Evolutionary conservation across 2,888 invertebrate genomes (phyloP), one percentile per base, ranked within the genome.

Genomic region (Andrena flavipes): DNA sequence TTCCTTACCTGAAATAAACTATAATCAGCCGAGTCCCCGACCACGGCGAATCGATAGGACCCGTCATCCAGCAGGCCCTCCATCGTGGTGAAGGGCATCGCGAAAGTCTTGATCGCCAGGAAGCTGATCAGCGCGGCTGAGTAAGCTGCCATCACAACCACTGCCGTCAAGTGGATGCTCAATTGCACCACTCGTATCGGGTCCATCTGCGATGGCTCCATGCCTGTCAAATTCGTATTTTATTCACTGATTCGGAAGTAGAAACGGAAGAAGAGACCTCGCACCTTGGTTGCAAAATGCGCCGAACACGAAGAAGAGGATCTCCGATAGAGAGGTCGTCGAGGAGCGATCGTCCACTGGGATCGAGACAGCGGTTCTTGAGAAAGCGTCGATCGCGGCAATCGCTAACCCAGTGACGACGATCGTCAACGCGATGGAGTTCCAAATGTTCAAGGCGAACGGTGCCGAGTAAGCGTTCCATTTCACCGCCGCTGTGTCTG

Each of bases 81-180:
- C 93, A 94, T 93, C 0, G 93, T 92, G 5, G 92, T 93, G 63
- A 94, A 94, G 2, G 94, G 94, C 92, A 94, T 92, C 0, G 88
- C 71, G 56, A 93, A 92, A 3, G 91, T 91, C 76, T 93, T 91
- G 0, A 93, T 87, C 2, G 94, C 92, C 49, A 94, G 82, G 6
- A 91, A 92, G 65, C 94, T 94, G 26, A 94, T 93, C 0, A 94
- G 75, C 7, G 93, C 93, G 0, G 93, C 94, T 2, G 94, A 94
- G 80, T 94, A 94, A 0, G 94, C 94, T 0, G 94, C 91, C 2
- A 93, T 23, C 33, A 94, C 88, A 6, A 94, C 87, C 1, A 94
- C 93, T 0, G 91, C 92, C 0, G 92, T 91, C 35, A 93, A 72
- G 54, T 94, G 92, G 33, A 93, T 84, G n/a, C 91, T 90, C 5